phyloP scores from a whole-genome alignment of 2,797 vertebrate species.

The Anguilla pacifica region DNA sequence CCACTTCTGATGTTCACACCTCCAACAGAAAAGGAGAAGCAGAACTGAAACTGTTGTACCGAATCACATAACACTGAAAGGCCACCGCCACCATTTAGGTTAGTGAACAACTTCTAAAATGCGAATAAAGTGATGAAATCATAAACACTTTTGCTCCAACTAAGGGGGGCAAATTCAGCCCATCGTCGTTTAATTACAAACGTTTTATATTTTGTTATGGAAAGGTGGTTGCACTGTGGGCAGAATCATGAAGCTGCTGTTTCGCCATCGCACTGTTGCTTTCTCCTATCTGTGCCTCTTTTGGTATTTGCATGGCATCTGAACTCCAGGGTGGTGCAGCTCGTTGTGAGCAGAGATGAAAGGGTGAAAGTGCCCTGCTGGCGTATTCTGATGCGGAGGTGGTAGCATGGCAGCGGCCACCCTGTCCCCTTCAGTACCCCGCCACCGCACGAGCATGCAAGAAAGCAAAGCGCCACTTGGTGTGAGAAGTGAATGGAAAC shows the following conservation, averaged over 20 bases:
- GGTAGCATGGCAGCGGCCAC: neutral
- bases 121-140: constrained; percentile 4
- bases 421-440: neutral
- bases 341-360: neutral
- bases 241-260: neutral
- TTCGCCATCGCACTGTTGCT: neutral
- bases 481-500: constrained; percentile 36
- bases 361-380: neutral
- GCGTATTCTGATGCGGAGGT: neutral
- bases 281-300: neutral
- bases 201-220: neutral
- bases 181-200: neutral
- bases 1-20: constrained; percentile 43
- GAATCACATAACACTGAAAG: constrained; percentile 30
- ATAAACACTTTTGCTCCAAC: neutral
- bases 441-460: neutral
- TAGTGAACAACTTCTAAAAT: neutral
- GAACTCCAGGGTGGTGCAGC: neutral
- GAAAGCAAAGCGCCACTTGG: neutral
- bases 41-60: constrained; percentile 37
- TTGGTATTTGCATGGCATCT: neutral
- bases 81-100: constrained; percentile 6
- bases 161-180: neutral
- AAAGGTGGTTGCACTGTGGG: neutral
- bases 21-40: constrained; percentile 5